A percentile compares a stretch with the other conserved stretches of the same genome.
Evolutionary conservation across 2,797 vertebrate species (phyloP).

Genomic region (Prunella strophiata): DNA sequence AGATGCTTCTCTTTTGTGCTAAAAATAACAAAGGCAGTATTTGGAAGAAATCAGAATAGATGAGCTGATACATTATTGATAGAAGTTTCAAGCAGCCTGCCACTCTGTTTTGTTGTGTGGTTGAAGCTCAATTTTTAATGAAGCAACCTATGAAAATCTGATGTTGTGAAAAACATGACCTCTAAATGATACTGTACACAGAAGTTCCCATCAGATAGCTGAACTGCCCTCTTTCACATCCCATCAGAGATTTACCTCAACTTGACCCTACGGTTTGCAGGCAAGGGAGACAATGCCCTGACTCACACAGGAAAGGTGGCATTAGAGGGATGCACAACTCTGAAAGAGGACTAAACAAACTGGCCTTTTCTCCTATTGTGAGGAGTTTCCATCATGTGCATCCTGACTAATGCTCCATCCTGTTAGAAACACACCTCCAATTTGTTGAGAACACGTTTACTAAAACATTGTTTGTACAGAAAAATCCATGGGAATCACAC

Average conservation of each 20-base stretch:
- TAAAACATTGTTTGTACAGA: conserved; percentile 50
- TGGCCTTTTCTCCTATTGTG: conserved; percentile 67
- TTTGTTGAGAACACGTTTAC: conserved; percentile 53
- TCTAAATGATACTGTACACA: conserved; percentile 42
- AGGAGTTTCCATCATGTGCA: conserved; percentile 34
- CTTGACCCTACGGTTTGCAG: conserved; percentile 66
- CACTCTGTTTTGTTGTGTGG: conserved; percentile 68
- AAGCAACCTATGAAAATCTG: conserved; percentile 72
- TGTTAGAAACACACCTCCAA: conserved; percentile 62
- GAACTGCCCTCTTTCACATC: conserved; percentile 36
- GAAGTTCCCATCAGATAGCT: neutral
- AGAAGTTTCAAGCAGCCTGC: conserved; percentile 69
- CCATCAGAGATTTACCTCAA: conserved; percentile 58
- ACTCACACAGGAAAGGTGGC: conserved; percentile 80
- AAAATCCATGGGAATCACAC: conserved; percentile 10
- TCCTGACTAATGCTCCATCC: conserved; percentile 63
- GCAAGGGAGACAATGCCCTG: conserved; percentile 66
- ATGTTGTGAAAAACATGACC: conserved; percentile 67
- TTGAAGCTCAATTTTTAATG: conserved; percentile 77
- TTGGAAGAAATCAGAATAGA: conserved; percentile 76
- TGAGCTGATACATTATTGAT: conserved; percentile 76
- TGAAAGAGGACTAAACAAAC: conserved; percentile 76
- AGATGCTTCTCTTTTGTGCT: conserved; percentile 70
- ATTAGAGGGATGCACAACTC: conserved; percentile 65
- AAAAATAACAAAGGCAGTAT: conserved; percentile 75